Evolutionary conservation across 2,113 vertebrate species (phyloP).

Genomic region (Aleadryas rufinucha): DNA sequence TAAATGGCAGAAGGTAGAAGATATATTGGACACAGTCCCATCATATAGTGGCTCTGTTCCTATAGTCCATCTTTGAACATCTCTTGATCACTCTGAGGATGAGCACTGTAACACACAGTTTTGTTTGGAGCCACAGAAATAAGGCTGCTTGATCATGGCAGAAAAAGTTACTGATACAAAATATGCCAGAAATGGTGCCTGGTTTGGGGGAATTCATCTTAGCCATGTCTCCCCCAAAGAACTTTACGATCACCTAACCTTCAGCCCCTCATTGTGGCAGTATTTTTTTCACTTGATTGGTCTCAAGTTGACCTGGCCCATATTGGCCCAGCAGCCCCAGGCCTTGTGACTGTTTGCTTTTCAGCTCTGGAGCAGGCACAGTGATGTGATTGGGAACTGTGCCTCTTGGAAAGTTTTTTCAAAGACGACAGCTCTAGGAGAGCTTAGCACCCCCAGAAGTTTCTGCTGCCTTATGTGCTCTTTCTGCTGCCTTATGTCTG

Average conservation of each 20-base stretch:
- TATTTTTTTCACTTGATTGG: not conserved
- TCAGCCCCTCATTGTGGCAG: not conserved
- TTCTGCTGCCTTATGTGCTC: not conserved
- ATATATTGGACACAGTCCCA: not conserved
- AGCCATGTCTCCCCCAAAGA: not conserved
- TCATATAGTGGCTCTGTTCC: not conserved
- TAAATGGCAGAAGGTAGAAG: not conserved
- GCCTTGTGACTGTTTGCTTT: not conserved
- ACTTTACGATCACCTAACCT: not conserved
- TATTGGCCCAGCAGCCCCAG: not conserved
- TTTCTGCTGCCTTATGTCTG: not conserved
- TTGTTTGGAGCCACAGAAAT: not conserved
- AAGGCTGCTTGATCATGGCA: not conserved
- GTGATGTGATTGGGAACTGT: accelerated
- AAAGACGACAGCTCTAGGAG: not conserved
- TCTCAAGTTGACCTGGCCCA: not conserved
- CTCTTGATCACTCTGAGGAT: not conserved
- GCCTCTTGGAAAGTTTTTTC: not conserved
- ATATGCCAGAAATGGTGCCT: not conserved
- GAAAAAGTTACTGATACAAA: not conserved
- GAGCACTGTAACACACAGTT: not conserved
- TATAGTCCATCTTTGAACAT: not conserved
- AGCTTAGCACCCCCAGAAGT: not conserved
- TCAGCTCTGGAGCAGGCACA: not conserved
- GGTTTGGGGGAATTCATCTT: not conserved